Evolutionary conservation across 2,888 invertebrate species (phyloP).

Genomic region (Neelides folsomi): DNA sequence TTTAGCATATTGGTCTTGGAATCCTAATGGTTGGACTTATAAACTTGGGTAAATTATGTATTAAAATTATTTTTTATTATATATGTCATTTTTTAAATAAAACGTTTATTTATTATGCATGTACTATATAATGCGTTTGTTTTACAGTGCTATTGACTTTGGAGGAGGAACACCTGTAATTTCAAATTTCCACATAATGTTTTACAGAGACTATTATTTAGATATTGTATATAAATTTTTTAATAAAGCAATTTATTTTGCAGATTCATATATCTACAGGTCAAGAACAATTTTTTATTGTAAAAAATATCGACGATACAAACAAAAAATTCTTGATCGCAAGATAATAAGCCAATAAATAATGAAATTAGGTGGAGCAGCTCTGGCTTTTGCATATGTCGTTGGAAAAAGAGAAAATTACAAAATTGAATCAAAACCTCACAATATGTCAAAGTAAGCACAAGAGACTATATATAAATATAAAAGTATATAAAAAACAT

Average conservation of each 20-base stretch:
- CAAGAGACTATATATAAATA: neutral
- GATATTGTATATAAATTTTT: too few species aligned
- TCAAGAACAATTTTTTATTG: too few species aligned
- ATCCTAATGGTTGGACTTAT: constrained; percentile 20
- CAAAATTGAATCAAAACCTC: constrained; percentile 19
- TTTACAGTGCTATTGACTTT: constrained; percentile 2
- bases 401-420: constrained; percentile 20
- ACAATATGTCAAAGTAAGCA: constrained; percentile 18
- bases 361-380: constrained; percentile 13
- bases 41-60: constrained; percentile 10
- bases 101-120: neutral
- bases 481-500: too few species aligned
- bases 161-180: constrained; percentile 16
- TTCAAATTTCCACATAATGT: too few species aligned
- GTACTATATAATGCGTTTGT: neutral
- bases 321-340: too few species aligned
- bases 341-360: neutral
- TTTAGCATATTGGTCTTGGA: constrained; percentile 25
- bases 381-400: constrained; percentile 22
- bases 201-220: too few species aligned
- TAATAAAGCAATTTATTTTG: too few species aligned
- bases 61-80: neutral
- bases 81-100: neutral
- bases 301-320: too few species aligned
- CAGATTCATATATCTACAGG: constrained; percentile 13